Evolutionary conservation across 2,888 invertebrate species (phyloP).

Genomic region (Aelia acuminata): DNA sequence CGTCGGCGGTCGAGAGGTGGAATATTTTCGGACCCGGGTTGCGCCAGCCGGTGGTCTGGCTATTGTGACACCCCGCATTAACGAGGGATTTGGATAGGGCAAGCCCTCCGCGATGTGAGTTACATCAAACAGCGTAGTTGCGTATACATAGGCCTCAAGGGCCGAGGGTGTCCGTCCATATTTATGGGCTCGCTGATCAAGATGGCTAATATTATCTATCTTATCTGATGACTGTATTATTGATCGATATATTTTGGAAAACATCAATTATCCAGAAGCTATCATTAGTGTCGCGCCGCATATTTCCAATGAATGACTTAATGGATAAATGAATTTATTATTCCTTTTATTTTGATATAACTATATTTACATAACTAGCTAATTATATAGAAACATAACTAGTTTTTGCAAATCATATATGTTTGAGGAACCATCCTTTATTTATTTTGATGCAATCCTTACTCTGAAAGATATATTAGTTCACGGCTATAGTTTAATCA

Average conservation of each 20-base stretch:
- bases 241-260: neutral
- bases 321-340: too few relatives aligned
- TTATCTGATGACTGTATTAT: neutral
- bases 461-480: too few relatives aligned
- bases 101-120: neutral
- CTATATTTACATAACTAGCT: too few relatives aligned
- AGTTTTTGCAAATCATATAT: too few relatives aligned
- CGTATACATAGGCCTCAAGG: neutral
- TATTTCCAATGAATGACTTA: too few relatives aligned
- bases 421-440: too few relatives aligned
- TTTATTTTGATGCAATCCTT: too few relatives aligned
- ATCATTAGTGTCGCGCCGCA: neutral
- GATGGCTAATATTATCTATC: neutral
- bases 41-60: neutral
- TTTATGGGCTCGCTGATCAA: conserved; percentile 23
- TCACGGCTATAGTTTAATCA: too few relatives aligned
- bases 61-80: conserved; percentile 24
- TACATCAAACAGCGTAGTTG: neutral
- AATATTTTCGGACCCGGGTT: conserved; percentile 4
- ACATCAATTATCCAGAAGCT: neutral
- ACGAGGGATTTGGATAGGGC: neutral
- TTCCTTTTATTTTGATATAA: too few relatives aligned
- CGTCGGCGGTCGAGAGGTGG: neutral
- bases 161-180: neutral
- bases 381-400: too few relatives aligned